Percentiles rank a stretch among this genome's conserved stretches.
These are phyloP conservation scores for Lemur catta DNA, from an alignment of 2,797 vertebrate genomes.

Conservation along the genomic window DNA sequence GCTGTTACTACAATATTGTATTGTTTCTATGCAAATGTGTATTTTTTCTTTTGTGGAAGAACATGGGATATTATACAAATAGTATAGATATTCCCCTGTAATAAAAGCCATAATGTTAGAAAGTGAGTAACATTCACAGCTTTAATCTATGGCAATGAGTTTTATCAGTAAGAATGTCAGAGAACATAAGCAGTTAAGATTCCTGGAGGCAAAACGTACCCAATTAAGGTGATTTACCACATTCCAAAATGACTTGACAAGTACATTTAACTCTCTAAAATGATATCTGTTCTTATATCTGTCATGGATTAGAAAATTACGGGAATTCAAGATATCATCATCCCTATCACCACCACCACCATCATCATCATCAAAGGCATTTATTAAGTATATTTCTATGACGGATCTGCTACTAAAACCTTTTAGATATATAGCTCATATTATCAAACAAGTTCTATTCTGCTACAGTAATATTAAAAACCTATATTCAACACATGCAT, in stretches of 20 bases:
- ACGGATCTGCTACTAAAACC: conserved; percentile 20
- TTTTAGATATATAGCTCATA: not conserved
- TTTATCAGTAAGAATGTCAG: conserved; percentile 70
- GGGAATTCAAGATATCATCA: conserved; percentile 58
- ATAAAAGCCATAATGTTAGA: conserved; percentile 60
- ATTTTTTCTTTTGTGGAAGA: conserved; percentile 42
- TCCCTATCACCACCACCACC: not conserved
- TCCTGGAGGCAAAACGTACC: conserved; percentile 71
- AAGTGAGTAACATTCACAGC: conserved; percentile 51
- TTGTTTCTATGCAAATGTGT: not conserved
- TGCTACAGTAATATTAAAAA: not conserved
- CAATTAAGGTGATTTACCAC: conserved; percentile 77
- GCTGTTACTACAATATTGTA: not conserved
- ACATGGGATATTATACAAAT: conserved; percentile 41
- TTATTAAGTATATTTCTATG: conserved; percentile 49
- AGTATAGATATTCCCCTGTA: conserved; percentile 38
- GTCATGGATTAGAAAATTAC: conserved; percentile 62
- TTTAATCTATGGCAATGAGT: conserved; percentile 74
- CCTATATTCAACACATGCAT: not conserved
- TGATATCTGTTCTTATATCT: conserved; percentile 69
- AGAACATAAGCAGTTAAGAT: conserved; percentile 73
- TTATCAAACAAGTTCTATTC: not conserved
- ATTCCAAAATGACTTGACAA: conserved; percentile 75
- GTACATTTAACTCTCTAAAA: conserved; percentile 70
- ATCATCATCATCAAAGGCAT: conserved; percentile 42